Evolutionary conservation across 2,888 invertebrate genomes (phyloP), one percentile per base, ranked within the genome.

Genomic region (Lasioglossum villosulum): DNA sequence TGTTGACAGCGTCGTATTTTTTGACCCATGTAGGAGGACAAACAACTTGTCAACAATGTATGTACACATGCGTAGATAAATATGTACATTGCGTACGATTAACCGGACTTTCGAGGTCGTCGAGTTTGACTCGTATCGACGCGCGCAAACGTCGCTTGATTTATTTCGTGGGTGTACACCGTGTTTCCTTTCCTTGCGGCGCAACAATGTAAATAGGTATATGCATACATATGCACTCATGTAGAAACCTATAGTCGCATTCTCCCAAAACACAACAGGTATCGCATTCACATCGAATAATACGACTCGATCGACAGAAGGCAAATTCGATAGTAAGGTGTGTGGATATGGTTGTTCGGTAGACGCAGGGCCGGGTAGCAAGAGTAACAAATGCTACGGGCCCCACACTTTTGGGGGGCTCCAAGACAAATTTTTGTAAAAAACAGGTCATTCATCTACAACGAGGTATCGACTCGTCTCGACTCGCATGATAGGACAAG

Each of bases 101-200:
- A 70, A 39, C 70, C n/a, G 12, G 23, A 12, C 1, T 4, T n/a
- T 70, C 70, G n/a, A 39, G n/a, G 70, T 59, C 70, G 52, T 34
- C 84, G 42, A 52, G 83, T 77, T 75, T 52, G 73, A 83, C 68
- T 78, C 3, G 14, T 30, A 70, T 71, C 34, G n/a, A 23, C 37
- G 74, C 59, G n/a, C 45, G 75, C 63, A 80, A 27, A 80, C 68
- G 70, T 75, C 74, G 56, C 39, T 8, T 34, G 76, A 45, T 76
- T 63, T 83, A 72, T 56, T 68, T 76, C 12, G 27, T 34, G 52
- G 5, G 37, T 63, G 42, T 42, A 23, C 23, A 42, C 12, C 27
- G 59, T 63, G 30, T 6, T 63, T 63, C 27, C 27, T 45, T 75
- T 59, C 75, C 39, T 23, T 30, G 30, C 27, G 37, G n/a, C 19